Evolutionary conservation across 1,140 invertebrate genomes (phyloP).

Genomic region (Berghia stephanieae): DNA sequence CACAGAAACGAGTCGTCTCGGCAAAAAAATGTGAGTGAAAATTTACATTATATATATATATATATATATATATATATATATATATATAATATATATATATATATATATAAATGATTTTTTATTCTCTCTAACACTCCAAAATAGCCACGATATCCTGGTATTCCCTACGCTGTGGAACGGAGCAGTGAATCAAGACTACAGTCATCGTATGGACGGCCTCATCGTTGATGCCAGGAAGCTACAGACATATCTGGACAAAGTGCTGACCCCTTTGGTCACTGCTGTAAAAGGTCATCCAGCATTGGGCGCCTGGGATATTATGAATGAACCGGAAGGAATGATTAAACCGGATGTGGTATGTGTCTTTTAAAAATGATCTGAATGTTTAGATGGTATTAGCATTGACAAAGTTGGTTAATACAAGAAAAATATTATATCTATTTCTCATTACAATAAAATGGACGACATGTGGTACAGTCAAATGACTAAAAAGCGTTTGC

Average conservation of each 20-base stretch:
- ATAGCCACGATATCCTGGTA: constrained; percentile 57
- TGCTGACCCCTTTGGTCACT: constrained; percentile 57
- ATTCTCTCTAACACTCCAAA: background rate
- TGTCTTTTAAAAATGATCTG: background rate
- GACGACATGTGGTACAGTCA: too few species aligned
- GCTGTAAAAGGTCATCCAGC: constrained; percentile 62
- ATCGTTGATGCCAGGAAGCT: constrained; percentile 64
- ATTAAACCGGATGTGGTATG: constrained; percentile 46
- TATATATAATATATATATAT: background rate
- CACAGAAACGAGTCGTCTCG: too few species aligned
- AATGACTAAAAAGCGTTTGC: background rate
- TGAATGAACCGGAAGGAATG: constrained; percentile 67
- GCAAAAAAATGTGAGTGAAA: too few species aligned
- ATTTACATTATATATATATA: background rate
- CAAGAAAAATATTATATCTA: background rate
- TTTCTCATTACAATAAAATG: background rate
- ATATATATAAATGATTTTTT: too few species aligned
- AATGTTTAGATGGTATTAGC: too few species aligned
- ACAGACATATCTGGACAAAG: constrained; percentile 65
- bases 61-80: background rate
- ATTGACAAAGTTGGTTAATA: too few species aligned
- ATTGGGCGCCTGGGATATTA: constrained; percentile 66
- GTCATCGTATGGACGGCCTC: constrained; percentile 50
- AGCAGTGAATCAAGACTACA: constrained; percentile 58
- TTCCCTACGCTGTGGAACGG: constrained; percentile 66